Evolutionary conservation across 2,113 vertebrate genomes (phyloP).

Genomic region (Pelvicachromis taeniatus): DNA sequence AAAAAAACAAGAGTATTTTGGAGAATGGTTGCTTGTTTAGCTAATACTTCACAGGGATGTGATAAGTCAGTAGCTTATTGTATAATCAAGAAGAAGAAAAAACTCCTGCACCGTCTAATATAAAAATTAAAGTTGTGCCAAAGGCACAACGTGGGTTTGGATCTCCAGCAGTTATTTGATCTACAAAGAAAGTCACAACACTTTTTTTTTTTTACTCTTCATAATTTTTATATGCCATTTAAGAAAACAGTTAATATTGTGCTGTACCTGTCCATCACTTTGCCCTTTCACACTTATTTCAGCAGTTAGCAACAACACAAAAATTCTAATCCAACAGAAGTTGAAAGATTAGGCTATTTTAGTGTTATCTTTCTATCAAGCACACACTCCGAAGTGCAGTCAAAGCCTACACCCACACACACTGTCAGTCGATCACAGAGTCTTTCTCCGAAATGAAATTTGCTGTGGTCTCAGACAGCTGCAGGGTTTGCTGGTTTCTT

Average conservation of each 20-base stretch:
- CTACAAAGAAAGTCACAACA: background rate
- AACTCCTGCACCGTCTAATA: background rate
- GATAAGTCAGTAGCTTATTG: background rate
- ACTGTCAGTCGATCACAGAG: background rate
- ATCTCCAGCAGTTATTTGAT: background rate
- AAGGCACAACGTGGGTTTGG: background rate
- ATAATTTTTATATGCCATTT: background rate
- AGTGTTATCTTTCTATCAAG: background rate
- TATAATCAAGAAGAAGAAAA: background rate
- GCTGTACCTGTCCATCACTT: background rate
- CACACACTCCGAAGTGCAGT: background rate
- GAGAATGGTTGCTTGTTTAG: background rate
- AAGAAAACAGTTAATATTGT: background rate
- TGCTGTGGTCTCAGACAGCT: conserved; percentile 52
- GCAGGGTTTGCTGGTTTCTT: conserved; percentile 56
- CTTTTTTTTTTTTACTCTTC: background rate
- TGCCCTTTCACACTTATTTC: background rate
- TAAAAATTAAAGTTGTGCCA: background rate
- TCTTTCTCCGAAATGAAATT: conserved; percentile 18
- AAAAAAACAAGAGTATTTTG: background rate
- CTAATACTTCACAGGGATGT: background rate
- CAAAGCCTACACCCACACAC: background rate
- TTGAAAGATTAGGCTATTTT: background rate
- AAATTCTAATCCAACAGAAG: background rate
- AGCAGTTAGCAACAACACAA: background rate